phyloP scores from a whole-genome alignment of 2,888 invertebrate genomes.

The Apamea epomidion region DNA sequence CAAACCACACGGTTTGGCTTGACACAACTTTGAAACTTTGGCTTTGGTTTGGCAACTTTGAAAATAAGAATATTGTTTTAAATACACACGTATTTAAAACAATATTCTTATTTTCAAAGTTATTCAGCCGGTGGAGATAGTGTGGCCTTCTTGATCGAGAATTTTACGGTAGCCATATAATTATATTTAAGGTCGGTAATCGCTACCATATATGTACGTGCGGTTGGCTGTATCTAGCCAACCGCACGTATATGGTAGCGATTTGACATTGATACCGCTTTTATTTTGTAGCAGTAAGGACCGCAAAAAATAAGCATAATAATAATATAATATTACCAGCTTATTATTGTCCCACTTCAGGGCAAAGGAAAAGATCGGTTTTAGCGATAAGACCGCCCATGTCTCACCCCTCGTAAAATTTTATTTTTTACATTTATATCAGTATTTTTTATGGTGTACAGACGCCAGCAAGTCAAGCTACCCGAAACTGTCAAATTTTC shows the following conservation, averaged over 20 bases:
- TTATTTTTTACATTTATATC: background rate
- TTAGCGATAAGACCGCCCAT: background rate
- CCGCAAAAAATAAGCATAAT: no score
- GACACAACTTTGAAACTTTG: no score
- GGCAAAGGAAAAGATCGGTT: background rate
- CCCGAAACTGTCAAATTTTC: no score
- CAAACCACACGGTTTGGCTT: no score
- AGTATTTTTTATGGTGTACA: background rate
- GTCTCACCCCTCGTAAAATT: background rate
- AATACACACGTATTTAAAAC: conserved; percentile 2
- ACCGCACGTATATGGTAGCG: no score
- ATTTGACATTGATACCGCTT: background rate
- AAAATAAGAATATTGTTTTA: no score
- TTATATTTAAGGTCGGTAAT: no score
- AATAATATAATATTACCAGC: background rate
- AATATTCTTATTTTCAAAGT: conserved; percentile 3
- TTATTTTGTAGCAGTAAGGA: background rate
- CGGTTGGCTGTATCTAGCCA: no score
- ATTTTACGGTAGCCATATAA: no score
- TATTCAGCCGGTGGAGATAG: background rate
- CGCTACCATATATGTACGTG: no score
- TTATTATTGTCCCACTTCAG: background rate
- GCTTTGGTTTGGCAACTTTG: no score
- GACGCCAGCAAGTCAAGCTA: no score
- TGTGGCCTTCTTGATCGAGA: background rate